Base-by-base conservation (phyloP, 2,113 vertebrate genomes). In the Sclerurus mexicanus region DNA sequence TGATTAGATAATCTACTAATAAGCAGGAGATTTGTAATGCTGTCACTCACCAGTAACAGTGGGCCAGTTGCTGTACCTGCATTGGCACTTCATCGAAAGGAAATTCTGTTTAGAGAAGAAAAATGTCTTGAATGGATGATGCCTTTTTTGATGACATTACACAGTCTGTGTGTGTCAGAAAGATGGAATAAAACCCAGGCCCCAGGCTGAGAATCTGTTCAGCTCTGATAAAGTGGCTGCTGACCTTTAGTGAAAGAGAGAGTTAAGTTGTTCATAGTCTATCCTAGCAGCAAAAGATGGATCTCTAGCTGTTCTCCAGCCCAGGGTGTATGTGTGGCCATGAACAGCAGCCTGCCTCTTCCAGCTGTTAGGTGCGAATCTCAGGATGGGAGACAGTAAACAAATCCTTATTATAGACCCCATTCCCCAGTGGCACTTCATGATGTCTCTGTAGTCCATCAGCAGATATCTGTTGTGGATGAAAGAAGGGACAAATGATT, bases 241-340 rank as follows among this genome's bases (percentile, higher is more conserved):
- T 82, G 85, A 80, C 63, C 59, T 80, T 58, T 35, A 67, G 42
- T 62, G 35, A 44, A 58, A 49, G 7, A 62, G 31, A 33, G 39
- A 88, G 20, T 69, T 66, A 56, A 89, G 58, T 31, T 82, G 69
- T 25, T 87, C 23, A 7, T 12, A 42, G 42, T 63, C 23, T 15
- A 15, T 37, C 7, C 27, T 13, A 82, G 69, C 77, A 87, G 30
- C 30, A 31, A 40, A 39, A 71, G 73, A 39, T 7, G 80, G 47
- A 63, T 37, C 37, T 8, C n/a, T 40, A 82, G 18, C 59, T 93
- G 22, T 24, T 86, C 83, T 80, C 55, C 42, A 85, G 42, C 53
- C 40, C 40, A 50, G 53, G n/a, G 23, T 25, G 24, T 42, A 19
- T 0, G 0, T 37, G 37, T 23, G 16, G 22, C n/a, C 22, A 8